Conservation (phyloP, 2,888 invertebrate species). For the Himalopsyche tibetana region DNA sequence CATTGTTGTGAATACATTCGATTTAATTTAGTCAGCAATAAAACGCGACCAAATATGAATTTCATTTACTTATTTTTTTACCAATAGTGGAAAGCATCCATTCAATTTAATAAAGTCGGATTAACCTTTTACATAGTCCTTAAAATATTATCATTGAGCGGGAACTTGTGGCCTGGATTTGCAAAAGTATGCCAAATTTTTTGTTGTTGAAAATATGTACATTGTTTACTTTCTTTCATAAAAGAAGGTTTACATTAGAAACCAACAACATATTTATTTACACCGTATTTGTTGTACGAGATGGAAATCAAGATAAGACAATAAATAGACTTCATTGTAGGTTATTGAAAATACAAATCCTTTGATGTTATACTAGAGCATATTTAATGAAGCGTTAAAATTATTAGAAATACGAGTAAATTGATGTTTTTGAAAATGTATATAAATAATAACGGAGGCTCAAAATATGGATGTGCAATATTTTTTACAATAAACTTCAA, state of each 20-base stretch:
- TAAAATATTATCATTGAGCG: not conserved
- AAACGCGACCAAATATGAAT: too few relatives aligned
- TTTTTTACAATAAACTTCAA: too few relatives aligned
- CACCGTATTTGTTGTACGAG: not conserved
- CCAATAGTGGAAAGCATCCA: too few relatives aligned
- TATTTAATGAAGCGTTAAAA: too few relatives aligned
- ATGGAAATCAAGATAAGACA: constrained; percentile 11
- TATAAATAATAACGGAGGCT: too few relatives aligned
- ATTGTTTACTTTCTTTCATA: constrained; percentile 10
- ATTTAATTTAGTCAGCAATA: too few relatives aligned
- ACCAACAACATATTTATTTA: constrained; percentile 22
- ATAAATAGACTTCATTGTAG: not conserved
- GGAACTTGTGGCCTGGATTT: constrained; percentile 9
- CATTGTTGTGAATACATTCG: too few relatives aligned
- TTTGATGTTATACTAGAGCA: too few relatives aligned
- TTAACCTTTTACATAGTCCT: not conserved
- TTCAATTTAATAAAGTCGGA: not conserved
- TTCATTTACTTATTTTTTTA: too few relatives aligned
- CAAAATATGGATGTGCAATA: too few relatives aligned
- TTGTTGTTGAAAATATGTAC: not conserved
- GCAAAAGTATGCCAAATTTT: constrained; percentile 9
- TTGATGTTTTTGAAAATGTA: too few relatives aligned
- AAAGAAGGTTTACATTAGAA: not conserved
- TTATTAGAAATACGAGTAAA: too few relatives aligned
- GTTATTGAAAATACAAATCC: not conserved